Conservation (phyloP, 2,888 invertebrate species). For the Electrophaes corylata region DNA sequence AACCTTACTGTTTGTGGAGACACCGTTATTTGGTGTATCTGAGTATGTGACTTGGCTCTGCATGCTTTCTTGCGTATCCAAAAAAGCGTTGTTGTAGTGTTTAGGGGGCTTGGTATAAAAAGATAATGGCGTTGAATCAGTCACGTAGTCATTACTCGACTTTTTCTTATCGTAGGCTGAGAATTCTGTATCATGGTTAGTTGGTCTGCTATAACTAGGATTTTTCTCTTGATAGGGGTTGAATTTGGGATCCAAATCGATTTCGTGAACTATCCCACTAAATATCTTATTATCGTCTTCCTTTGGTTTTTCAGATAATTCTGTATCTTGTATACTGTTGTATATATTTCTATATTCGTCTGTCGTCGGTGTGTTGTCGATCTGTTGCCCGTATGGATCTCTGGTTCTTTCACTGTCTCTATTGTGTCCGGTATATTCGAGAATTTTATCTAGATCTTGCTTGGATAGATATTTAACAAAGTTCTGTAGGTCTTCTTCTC, state of each 20-base stretch:
- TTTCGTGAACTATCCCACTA: slow-evolving; percentile 34
- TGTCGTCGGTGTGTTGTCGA: slow-evolving; percentile 29
- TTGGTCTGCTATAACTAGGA: slow-evolving; percentile 7
- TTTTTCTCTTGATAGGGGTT: slow-evolving; percentile 21
- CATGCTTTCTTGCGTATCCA: slow-evolving; percentile 46
- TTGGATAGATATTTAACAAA: slow-evolving; percentile 70
- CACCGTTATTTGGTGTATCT: slow-evolving; percentile 24
- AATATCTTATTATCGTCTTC: slow-evolving; percentile 34
- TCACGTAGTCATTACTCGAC: slow-evolving; percentile 27
- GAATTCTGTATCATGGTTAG: slow-evolving; percentile 1
- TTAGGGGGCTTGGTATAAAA: slow-evolving; percentile 1
- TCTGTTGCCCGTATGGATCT: slow-evolving; percentile 34
- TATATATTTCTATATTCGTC: slow-evolving; percentile 39
- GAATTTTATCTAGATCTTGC: slow-evolving; percentile 69
- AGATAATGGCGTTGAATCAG: slow-evolving; percentile 33
- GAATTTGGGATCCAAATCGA: slow-evolving; percentile 34
- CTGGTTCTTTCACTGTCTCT: slow-evolving; percentile 39
- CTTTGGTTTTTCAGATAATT: slow-evolving; percentile 17
- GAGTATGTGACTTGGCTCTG: slow-evolving; percentile 37
- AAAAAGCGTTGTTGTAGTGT: slow-evolving; percentile 22
- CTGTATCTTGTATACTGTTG: slow-evolving; percentile 29
- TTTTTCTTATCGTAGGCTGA: slow-evolving; percentile 18
- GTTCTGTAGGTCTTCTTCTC: slow-evolving; percentile 68
- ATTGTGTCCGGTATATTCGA: slow-evolving; percentile 60
- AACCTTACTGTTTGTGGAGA: slow-evolving; percentile 30